Percentiles rank a stretch among this genome's conserved stretches.
Evolutionary conservation across 2,888 invertebrate species (phyloP).

Genomic region (Bhutanitis thaidina): DNA sequence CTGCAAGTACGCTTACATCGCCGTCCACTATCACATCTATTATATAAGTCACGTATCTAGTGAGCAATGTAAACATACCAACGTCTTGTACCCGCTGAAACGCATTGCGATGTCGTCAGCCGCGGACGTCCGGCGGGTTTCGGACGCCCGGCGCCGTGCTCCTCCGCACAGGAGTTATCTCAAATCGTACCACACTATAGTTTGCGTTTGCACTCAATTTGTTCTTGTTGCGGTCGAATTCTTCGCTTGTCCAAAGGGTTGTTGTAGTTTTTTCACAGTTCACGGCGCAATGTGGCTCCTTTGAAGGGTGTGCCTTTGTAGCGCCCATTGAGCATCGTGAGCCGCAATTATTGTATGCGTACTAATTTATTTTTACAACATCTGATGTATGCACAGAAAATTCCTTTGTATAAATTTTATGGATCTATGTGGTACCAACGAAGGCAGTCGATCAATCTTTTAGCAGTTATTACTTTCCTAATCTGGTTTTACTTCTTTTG

Average conservation of each 20-base stretch:
- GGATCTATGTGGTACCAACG: conserved; percentile 16
- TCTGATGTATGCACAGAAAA: conserved; percentile 19
- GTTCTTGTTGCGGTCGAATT: conserved; percentile 77
- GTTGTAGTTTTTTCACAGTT: conserved; percentile 65
- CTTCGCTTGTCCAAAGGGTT: conserved; percentile 70
- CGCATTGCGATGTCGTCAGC: conserved; percentile 16
- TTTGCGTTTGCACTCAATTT: conserved; percentile 76
- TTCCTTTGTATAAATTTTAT: conserved; percentile 22
- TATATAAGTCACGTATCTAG: conserved; percentile 1
- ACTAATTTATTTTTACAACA: conserved; percentile 40
- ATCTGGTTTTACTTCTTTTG: background rate
- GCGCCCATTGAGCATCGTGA: conserved; percentile 46
- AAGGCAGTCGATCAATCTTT: background rate
- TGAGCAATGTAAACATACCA: conserved; percentile 9
- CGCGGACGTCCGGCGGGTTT: conserved; percentile 47
- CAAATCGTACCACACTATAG: conserved; percentile 76
- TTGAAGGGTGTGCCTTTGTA: conserved; percentile 51
- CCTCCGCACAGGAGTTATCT: conserved; percentile 72
- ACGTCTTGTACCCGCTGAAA: conserved; percentile 8
- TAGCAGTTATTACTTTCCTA: background rate
- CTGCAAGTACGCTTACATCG: conserved; percentile 44
- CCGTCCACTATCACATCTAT: conserved; percentile 28
- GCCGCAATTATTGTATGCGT: conserved; percentile 46
- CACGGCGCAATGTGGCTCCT: conserved; percentile 44
- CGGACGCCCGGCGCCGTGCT: conserved; percentile 55